Percentiles rank a stretch among this genome's conserved stretches.
Conservation (phyloP, 1,140 invertebrate species). For the Campoletis sonorensis region DNA sequence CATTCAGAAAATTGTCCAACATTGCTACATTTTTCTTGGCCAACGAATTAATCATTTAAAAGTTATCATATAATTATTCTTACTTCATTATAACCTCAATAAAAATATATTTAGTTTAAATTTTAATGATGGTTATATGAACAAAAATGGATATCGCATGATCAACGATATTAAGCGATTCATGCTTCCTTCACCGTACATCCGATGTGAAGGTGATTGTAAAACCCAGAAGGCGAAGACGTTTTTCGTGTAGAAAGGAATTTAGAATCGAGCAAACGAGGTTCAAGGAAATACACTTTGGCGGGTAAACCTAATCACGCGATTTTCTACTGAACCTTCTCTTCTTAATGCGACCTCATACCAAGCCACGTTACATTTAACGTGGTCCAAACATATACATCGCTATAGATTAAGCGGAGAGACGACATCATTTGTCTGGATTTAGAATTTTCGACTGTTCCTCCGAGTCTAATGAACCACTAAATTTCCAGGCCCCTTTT, state of each 20-base stretch:
- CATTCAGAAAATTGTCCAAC: too few relatives aligned
- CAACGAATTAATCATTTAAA: too few relatives aligned
- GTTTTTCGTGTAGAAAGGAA: background rate
- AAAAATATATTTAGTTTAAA: background rate
- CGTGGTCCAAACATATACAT: conserved; percentile 2
- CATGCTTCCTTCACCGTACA: background rate
- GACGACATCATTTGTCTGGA: conserved; percentile 32
- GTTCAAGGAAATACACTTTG: background rate
- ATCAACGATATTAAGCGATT: conserved; percentile 25
- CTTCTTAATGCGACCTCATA: conserved; percentile 15
- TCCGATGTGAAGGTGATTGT: background rate
- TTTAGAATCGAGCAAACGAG: background rate
- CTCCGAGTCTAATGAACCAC: conserved; percentile 40
- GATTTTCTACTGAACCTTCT: conserved; percentile 25
- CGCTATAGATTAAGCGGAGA: background rate
- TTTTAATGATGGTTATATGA: background rate
- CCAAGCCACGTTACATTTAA: conserved; percentile 4
- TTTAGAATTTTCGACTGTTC: conserved; percentile 39
- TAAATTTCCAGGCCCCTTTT: conserved; percentile 33
- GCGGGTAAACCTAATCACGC: conserved; percentile 25
- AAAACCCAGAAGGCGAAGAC: background rate
- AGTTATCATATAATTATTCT: too few relatives aligned
- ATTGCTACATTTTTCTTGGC: too few relatives aligned
- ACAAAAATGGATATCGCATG: background rate
- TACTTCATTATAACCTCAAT: background rate